phyloP scores from a whole-genome alignment of 2,797 vertebrate genomes.

The Enteromius afrohamiltoni region DNA sequence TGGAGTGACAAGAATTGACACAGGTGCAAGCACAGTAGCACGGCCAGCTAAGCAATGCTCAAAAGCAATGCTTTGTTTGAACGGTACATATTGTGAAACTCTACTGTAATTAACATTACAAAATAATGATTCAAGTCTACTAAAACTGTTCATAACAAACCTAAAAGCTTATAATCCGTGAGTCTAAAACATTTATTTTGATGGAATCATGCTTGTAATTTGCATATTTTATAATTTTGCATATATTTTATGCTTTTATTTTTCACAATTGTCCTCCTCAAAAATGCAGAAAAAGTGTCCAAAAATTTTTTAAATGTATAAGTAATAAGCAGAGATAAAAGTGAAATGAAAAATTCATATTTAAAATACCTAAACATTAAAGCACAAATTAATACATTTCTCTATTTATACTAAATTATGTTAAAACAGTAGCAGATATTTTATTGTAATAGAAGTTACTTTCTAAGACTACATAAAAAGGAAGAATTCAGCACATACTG shows the following conservation, averaged over 20 bases:
- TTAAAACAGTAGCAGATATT: background rate
- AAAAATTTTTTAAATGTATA: background rate
- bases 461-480: slow-evolving; percentile 14
- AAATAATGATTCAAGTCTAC: background rate
- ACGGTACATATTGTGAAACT: background rate
- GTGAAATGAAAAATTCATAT: background rate
- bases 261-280: background rate
- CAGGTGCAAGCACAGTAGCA: too few relatives aligned
- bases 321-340: background rate
- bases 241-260: background rate
- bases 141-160: background rate
- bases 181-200: background rate
- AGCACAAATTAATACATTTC: slow-evolving; percentile 40
- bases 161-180: background rate
- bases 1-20: too few relatives aligned
- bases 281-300: background rate
- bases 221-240: too few relatives aligned
- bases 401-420: slow-evolving; percentile 41
- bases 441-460: background rate
- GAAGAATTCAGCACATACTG: background rate
- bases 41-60: too few relatives aligned
- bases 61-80: too few relatives aligned
- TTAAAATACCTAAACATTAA: background rate
- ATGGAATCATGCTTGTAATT: background rate
- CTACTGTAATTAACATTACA: background rate